These are phyloP conservation scores for Caenorhabditis sinica DNA, from an alignment of 2,888 invertebrate species.

Conservation along the genomic window DNA sequence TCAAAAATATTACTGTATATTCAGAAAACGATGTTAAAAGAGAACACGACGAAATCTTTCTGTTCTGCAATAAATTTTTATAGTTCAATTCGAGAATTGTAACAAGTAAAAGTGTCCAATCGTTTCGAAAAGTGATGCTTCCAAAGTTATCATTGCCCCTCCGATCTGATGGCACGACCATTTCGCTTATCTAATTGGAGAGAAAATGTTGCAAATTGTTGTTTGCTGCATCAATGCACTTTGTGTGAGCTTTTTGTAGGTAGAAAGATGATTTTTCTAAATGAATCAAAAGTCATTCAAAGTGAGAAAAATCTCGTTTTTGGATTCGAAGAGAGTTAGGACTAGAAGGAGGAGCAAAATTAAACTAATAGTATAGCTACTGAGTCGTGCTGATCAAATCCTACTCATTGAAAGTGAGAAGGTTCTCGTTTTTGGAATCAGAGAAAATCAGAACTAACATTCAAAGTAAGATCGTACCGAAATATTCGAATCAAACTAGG, in stretches of 20 bases:
- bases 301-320: neutral
- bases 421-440: no score
- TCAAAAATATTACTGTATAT: neutral
- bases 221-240: conserved; percentile 32
- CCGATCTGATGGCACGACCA: conserved; percentile 19
- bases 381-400: no score
- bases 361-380: no score
- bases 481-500: no score
- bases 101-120: conserved; percentile 7
- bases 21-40: neutral
- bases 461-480: no score
- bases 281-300: neutral
- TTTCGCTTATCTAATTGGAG: conserved; percentile 18
- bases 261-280: neutral
- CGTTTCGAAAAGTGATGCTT: conserved; percentile 20
- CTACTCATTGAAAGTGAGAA: no score
- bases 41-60: neutral
- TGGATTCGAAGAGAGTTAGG: neutral
- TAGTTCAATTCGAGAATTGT: neutral
- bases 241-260: conserved; percentile 21
- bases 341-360: neutral
- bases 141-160: conserved; percentile 23
- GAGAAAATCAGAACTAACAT: no score
- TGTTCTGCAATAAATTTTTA: conserved; percentile 13
- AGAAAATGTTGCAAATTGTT: conserved; percentile 36